Percentiles rank a stretch among this genome's conserved stretches.
Conservation (phyloP, 64 coral and sea anemone species). For the Montipora sp. region DNA sequence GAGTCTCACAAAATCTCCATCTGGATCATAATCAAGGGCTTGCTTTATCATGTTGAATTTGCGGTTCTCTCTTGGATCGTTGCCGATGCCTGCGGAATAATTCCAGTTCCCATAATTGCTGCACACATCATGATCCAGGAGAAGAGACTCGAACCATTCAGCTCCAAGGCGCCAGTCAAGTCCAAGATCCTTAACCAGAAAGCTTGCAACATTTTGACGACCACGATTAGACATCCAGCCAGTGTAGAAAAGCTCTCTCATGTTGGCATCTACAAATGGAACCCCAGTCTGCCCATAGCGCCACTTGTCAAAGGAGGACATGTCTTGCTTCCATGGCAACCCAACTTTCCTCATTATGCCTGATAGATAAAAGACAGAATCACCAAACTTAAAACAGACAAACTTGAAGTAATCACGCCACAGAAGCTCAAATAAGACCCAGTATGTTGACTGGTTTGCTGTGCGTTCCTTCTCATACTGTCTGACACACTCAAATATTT, state of each 20-base stretch:
- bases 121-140: slow-evolving; percentile 76
- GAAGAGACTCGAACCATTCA: slow-evolving; percentile 81
- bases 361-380: slow-evolving; percentile 51
- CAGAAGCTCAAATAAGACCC: slow-evolving; percentile 72
- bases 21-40: slow-evolving; percentile 75
- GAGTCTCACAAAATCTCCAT: slow-evolving; percentile 44
- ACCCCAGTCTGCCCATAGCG: slow-evolving; percentile 60
- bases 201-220: slow-evolving; percentile 73
- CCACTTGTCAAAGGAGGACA: slow-evolving; percentile 45
- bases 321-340: slow-evolving; percentile 54
- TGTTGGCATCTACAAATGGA: slow-evolving; percentile 74
- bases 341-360: slow-evolving; percentile 43
- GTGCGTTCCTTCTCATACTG: slow-evolving; percentile 49
- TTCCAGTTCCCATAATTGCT: slow-evolving; percentile 84
- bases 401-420: slow-evolving; percentile 82
- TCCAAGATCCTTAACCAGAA: slow-evolving; percentile 73
- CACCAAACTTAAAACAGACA: slow-evolving; percentile 62
- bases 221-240: slow-evolving; percentile 81
- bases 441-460: slow-evolving; percentile 71
- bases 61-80: slow-evolving; percentile 74
- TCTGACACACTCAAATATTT: slow-evolving; percentile 52
- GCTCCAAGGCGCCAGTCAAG: slow-evolving; percentile 76
- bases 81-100: slow-evolving; percentile 75
- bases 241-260: slow-evolving; percentile 68
- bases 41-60: slow-evolving; percentile 84